Percentiles rank a stretch among this genome's conserved stretches.
Conservation (phyloP, 2,888 invertebrate species). For the Leucophenga montana region DNA sequence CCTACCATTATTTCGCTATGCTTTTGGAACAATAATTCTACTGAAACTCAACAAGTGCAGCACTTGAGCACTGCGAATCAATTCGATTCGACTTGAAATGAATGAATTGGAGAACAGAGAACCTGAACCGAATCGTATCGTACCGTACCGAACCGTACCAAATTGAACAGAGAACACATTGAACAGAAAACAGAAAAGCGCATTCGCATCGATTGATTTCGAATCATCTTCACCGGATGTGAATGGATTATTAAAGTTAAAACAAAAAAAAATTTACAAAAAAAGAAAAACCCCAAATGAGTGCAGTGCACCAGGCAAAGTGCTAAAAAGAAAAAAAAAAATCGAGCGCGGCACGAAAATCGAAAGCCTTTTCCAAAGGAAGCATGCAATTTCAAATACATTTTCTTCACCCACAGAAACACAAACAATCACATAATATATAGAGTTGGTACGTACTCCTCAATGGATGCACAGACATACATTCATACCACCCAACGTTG, state of each 20-base stretch:
- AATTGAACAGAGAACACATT: not conserved
- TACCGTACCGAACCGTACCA: not conserved
- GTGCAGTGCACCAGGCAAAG: too few relatives aligned
- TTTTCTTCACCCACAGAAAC: constrained; percentile 43
- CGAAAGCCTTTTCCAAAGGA: constrained; percentile 29
- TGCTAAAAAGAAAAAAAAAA: not conserved
- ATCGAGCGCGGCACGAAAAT: not conserved
- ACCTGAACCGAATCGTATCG: too few relatives aligned
- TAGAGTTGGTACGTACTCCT: not conserved
- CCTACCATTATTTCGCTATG: not conserved
- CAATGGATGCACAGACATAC: not conserved
- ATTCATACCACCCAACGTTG: not conserved
- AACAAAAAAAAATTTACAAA: not conserved
- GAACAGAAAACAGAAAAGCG: constrained; percentile 24
- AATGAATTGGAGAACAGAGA: too few relatives aligned
- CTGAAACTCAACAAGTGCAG: constrained; percentile 8
- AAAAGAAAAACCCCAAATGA: not conserved
- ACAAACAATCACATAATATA: constrained; percentile 36
- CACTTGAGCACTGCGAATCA: not conserved
- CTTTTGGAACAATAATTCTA: not conserved
- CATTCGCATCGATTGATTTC: constrained; percentile 58
- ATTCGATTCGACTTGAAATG: too few relatives aligned
- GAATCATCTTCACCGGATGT: constrained; percentile 45
- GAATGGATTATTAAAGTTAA: constrained; percentile 58
- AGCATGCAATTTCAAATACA: constrained; percentile 64